Evolutionary conservation across 1,140 invertebrate species (phyloP).

Genomic region (Anastrepha obliqua): DNA sequence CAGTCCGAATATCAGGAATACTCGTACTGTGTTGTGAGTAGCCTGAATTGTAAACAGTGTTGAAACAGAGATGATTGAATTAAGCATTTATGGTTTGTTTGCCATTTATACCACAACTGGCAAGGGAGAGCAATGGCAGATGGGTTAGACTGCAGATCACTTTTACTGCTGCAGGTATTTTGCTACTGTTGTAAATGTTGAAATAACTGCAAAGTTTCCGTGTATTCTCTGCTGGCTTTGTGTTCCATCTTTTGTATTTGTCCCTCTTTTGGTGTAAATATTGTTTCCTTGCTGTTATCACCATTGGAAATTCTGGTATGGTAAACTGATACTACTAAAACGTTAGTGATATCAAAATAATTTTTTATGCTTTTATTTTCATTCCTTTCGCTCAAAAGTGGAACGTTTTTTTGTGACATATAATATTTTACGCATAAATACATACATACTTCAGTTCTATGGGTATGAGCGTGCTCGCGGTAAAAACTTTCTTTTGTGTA

Average conservation of each 20-base stretch:
- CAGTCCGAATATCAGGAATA: background rate
- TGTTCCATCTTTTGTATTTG: background rate
- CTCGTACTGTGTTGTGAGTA: background rate
- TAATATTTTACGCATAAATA: no score
- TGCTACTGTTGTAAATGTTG: background rate
- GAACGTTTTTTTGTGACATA: no score
- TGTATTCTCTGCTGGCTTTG: background rate
- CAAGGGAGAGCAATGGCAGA: background rate
- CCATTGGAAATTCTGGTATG: background rate
- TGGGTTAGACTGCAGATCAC: background rate
- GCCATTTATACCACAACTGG: constrained; percentile 32
- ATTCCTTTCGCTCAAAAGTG: no score
- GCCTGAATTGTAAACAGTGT: constrained; percentile 56
- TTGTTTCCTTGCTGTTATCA: background rate
- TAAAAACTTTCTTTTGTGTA: no score
- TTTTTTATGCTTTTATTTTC: background rate
- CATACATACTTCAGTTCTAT: no score
- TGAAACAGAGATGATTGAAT: constrained; percentile 68
- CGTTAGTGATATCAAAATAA: background rate
- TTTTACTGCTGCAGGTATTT: background rate
- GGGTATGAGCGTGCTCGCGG: no score
- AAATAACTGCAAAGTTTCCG: background rate
- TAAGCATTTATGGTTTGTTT: constrained; percentile 64
- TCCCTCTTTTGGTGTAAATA: background rate
- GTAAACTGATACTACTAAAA: background rate